Base-by-base conservation (phyloP, 2,113 vertebrate species). In the Notarius quadriscutis region DNA sequence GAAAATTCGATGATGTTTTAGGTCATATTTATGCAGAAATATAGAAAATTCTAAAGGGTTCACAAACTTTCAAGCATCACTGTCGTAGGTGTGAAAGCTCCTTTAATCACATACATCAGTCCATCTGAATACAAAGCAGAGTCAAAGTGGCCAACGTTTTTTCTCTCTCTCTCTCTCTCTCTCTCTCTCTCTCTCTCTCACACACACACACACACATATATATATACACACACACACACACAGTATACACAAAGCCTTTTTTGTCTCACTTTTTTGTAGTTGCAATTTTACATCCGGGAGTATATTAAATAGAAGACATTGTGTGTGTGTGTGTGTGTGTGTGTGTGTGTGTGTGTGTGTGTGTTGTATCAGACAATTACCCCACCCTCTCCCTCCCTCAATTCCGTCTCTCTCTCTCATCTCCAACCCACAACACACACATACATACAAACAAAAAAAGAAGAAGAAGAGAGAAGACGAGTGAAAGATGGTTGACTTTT, bases 401-500 rank as follows among this genome's bases (percentile, higher is more conserved):
- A 93, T 92, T 94, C 93, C 94, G 94, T 92, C 89, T 62, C 81
- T 87, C 93, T 65, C 60, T 84, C 83, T 84, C 87, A 90, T 88
- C 89, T 90, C 78, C 55, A 82, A 82, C 87, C 88, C 83, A 85
- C 85, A 88, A 88, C 82, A 87, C 87, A 74, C 71, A 90, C 81
- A 83, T 62, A 75, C 84, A 86, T 50, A 94, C 94, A 94, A 82
- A 90, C 84, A 87, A 74, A 67, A 74, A 91, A 91, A 51, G 25
- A 60, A 81, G 18, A 77, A 78, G 74, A 77, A 81, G 79, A 93
- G 93, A 78, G 75, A 55, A 81, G 79, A 93, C 93, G 91, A 93
- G 93, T 94, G 94, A 95, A 94, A 94, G 94, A 95, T 95, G 93
- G 83, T 93, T 96, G 95, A 96, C 95, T 96, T 96, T 96, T 96